Conservation (phyloP, 2,113 vertebrate genomes). For the Ptyas mucosa region DNA sequence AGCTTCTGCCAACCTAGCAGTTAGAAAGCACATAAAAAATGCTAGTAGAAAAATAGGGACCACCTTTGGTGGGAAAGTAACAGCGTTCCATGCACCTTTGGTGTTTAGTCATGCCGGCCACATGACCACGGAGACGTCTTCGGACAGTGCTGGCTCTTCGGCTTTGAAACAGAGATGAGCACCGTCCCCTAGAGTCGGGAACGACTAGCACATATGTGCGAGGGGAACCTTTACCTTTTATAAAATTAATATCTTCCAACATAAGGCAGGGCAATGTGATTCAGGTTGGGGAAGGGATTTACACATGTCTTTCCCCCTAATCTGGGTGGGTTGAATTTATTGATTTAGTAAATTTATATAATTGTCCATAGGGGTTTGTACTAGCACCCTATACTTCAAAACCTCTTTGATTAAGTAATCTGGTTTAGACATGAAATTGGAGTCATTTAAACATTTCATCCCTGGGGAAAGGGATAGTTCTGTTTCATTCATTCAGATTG, state of each 20-base stretch:
- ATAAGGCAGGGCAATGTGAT: background rate
- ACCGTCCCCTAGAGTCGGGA: no score
- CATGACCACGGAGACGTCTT: no score
- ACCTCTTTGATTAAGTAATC: background rate
- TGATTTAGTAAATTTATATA: background rate
- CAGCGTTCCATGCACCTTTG: no score
- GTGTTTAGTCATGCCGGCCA: no score
- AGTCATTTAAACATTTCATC: background rate
- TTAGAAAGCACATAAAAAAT: no score
- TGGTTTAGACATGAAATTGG: background rate
- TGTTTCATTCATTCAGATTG: background rate
- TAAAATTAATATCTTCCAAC: background rate
- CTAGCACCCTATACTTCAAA: background rate
- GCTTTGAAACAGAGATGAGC: no score
- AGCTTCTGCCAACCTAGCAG: no score
- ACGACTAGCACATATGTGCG: no score
- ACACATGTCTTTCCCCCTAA: background rate
- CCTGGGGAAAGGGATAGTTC: background rate
- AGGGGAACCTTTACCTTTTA: no score
- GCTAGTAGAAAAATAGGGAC: no score
- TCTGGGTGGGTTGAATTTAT: background rate
- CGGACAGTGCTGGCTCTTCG: no score
- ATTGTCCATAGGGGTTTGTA: background rate
- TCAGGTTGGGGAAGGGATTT: background rate
- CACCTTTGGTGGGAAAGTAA: no score